Evolutionary conservation across 2,113 vertebrate genomes (phyloP).

Genomic region (Butorides virescens): DNA sequence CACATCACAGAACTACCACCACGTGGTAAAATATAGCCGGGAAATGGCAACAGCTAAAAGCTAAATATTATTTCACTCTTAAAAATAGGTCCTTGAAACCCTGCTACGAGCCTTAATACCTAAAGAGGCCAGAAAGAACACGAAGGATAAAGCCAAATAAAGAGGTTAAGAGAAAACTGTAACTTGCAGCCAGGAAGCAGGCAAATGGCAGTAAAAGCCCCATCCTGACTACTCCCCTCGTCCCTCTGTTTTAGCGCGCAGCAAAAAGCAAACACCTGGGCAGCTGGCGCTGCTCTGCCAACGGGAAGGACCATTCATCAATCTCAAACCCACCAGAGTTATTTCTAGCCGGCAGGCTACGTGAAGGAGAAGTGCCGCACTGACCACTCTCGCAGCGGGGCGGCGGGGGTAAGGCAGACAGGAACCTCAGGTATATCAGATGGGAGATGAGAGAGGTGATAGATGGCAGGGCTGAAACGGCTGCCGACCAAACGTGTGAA

Average conservation of each 20-base stretch:
- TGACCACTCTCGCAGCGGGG: not conserved
- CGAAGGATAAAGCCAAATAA: not conserved
- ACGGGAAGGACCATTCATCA: not conserved
- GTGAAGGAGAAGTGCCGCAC: constrained; percentile 35
- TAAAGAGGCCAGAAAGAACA: not conserved
- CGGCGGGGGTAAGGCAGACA: not conserved
- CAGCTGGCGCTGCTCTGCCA: not conserved
- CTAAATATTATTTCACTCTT: constrained; percentile 41
- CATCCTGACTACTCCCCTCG: not conserved
- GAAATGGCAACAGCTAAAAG: constrained; percentile 52
- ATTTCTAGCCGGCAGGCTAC: constrained; percentile 18
- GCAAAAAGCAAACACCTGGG: not conserved
- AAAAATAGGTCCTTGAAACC: constrained; percentile 38
- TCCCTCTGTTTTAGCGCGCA: fast-evolving
- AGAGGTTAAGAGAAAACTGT: not conserved
- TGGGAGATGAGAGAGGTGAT: not conserved
- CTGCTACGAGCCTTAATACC: not conserved
- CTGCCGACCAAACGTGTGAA: not conserved
- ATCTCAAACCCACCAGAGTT: not conserved
- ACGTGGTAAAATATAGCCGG: constrained; percentile 39
- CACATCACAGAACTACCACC: constrained; percentile 64
- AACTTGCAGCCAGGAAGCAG: not conserved
- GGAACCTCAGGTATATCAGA: constrained; percentile 25
- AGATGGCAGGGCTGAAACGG: not conserved
- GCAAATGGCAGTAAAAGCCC: not conserved